A percentile compares a stretch with the other conserved stretches of the same genome.
These are phyloP conservation scores for Hippocampus barbouri DNA, from an alignment of 2,113 vertebrate genomes.

Conservation along the genomic window DNA sequence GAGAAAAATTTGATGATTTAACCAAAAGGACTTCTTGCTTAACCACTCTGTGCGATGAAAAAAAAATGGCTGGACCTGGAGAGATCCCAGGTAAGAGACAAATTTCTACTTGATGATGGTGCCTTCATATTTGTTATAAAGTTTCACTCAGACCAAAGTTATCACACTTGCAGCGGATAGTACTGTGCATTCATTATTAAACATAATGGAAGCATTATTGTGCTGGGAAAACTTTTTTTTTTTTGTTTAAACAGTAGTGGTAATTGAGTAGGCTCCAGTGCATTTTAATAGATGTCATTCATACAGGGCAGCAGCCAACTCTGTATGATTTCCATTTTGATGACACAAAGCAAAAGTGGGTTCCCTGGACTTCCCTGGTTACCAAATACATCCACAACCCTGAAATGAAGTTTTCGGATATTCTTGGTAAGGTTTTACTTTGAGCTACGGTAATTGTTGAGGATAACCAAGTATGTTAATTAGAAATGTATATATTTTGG, in stretches of 20 bases:
- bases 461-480: background rate
- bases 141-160: background rate
- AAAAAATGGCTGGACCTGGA: slow-evolving; percentile 75
- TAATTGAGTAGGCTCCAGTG: background rate
- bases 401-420: slow-evolving; percentile 82
- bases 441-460: background rate
- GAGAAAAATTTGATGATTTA: slow-evolving; percentile 80
- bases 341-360: slow-evolving; percentile 72
- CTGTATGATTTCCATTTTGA: slow-evolving; percentile 95
- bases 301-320: slow-evolving; percentile 82
- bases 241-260: no score
- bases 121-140: background rate
- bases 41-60: slow-evolving; percentile 64
- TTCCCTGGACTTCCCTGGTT: slow-evolving; percentile 86
- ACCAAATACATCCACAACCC: slow-evolving; percentile 78
- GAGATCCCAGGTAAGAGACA: slow-evolving; percentile 83
- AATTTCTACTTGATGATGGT: background rate
- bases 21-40: slow-evolving; percentile 81
- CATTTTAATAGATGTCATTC: background rate
- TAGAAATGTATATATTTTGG: background rate
- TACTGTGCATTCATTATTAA: background rate
- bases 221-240: no score
- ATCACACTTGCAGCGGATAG: background rate
- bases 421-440: slow-evolving; percentile 78
- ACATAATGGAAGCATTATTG: background rate